Evolutionary conservation across 2,113 vertebrate species (phyloP).

Genomic region (Bothrops jararaca): DNA sequence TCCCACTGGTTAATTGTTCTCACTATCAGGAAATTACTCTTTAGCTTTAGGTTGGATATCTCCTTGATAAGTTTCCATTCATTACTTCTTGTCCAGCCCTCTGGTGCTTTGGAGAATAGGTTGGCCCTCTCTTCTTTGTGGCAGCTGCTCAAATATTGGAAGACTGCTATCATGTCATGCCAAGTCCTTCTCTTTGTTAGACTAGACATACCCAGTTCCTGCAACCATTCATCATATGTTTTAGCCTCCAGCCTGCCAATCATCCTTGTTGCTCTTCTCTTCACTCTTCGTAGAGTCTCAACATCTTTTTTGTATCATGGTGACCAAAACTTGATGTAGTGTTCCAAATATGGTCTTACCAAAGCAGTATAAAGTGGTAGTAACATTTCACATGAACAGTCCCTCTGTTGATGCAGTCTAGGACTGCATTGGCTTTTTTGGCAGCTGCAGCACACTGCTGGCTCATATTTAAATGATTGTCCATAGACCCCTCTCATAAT

Average conservation of each 20-base stretch:
- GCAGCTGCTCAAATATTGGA: background rate
- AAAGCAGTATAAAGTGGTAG: background rate
- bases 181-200: background rate
- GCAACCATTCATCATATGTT: background rate
- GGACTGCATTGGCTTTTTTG: no score
- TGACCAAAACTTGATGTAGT: background rate
- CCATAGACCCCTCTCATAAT: background rate
- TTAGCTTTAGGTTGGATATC: background rate
- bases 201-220: background rate
- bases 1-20: no score
- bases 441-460: no score
- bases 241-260: background rate
- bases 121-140: background rate
- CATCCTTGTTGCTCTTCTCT: background rate
- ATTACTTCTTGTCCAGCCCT: background rate
- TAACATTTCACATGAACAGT: background rate
- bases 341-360: background rate
- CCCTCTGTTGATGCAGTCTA: background rate
- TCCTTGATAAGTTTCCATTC: background rate
- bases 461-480: no score
- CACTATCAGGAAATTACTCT: background rate
- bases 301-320: background rate
- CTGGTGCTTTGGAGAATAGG: background rate
- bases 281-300: background rate
- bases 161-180: background rate